phyloP scores from a whole-genome alignment of 1,140 invertebrate species.

The Diuraphis noxia region DNA sequence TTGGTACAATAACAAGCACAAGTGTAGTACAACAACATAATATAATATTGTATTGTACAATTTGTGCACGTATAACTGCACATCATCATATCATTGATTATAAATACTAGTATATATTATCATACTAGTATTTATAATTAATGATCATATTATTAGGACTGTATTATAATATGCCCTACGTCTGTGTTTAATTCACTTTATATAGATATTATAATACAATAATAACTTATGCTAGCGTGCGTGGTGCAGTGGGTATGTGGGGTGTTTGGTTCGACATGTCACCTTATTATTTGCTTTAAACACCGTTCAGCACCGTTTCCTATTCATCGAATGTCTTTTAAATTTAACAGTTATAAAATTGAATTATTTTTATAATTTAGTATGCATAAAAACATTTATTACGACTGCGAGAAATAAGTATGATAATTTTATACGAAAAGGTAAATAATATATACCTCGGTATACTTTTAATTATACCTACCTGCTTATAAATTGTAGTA shows the following conservation, averaged over 20 bases:
- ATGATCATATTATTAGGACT: background rate
- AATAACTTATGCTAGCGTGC: no score
- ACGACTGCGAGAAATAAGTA: background rate
- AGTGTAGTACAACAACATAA: background rate
- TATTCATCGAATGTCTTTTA: background rate
- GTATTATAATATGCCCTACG: background rate
- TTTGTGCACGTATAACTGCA: background rate
- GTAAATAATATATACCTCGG: background rate
- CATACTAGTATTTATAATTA: no score
- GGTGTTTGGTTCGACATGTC: no score
- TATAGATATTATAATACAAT: background rate
- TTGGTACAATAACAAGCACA: background rate
- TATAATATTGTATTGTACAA: background rate
- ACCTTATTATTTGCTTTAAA: no score
- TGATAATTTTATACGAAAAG: background rate
- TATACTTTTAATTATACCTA: background rate
- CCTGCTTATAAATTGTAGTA: no score
- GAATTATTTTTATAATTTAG: background rate
- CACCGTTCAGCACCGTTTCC: no score
- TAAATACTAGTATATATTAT: no score
- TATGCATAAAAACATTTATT: background rate
- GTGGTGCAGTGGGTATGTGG: no score
- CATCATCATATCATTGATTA: no score
- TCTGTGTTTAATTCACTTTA: background rate
- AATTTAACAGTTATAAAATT: background rate